Evolutionary conservation across 2,888 invertebrate species (phyloP).

Genomic region (Chalcosyrphus nemorum): DNA sequence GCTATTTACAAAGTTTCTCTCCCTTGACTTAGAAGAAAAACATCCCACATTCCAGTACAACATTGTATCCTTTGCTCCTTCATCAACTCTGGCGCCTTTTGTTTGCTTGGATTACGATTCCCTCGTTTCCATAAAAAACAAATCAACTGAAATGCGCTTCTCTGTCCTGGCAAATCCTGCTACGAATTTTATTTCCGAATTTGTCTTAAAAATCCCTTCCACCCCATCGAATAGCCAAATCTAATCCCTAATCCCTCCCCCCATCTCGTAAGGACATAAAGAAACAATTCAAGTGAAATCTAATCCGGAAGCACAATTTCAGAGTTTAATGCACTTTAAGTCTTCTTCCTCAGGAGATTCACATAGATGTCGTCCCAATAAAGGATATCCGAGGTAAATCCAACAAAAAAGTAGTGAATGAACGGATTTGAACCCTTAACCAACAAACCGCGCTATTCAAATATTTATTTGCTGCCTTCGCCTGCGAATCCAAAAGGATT

Average conservation of each 20-base stretch:
- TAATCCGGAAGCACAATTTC: constrained; percentile 54
- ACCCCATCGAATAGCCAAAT: neutral
- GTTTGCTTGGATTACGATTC: constrained; percentile 9
- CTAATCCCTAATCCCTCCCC: constrained; percentile 37
- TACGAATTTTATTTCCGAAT: constrained; percentile 54
- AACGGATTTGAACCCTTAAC: constrained; percentile 69
- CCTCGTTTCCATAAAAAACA: constrained; percentile 5
- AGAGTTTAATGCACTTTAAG: constrained; percentile 62
- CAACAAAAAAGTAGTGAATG: constrained; percentile 44
- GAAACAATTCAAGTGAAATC: constrained; percentile 43
- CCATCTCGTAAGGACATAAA: constrained; percentile 32
- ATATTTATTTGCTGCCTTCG: constrained; percentile 66
- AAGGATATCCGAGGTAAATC: constrained; percentile 22
- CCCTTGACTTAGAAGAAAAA: neutral
- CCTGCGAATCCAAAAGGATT: constrained; percentile 8
- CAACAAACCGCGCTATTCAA: constrained; percentile 62
- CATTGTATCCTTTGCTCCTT: neutral
- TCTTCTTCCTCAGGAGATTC: neutral
- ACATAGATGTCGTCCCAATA: constrained; percentile 26
- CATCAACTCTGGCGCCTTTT: neutral
- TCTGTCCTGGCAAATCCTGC: constrained; percentile 43
- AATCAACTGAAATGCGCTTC: constrained; percentile 57
- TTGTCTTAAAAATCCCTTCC: constrained; percentile 30
- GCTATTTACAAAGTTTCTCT: neutral
- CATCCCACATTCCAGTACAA: constrained; percentile 4